phyloP scores from a whole-genome alignment of 2,888 invertebrate genomes.

The Agrochola circellaris region DNA sequence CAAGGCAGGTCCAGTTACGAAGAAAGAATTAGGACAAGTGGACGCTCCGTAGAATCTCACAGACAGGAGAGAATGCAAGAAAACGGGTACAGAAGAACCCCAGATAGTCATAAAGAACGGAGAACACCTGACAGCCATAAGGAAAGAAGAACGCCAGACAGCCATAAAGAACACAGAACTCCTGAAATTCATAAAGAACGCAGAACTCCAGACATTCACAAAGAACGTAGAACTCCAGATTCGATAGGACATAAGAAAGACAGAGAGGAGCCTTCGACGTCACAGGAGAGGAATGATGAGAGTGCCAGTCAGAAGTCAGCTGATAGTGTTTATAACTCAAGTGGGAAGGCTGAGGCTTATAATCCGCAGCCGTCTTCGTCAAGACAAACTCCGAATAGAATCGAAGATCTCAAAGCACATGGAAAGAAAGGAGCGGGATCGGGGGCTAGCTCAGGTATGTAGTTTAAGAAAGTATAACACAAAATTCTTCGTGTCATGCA shows the following conservation, averaged over 20 bases:
- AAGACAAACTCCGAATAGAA: constrained; percentile 86
- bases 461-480: not conserved
- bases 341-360: constrained; percentile 83
- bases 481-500: not conserved
- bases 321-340: constrained; percentile 91
- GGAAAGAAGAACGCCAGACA: constrained; percentile 80
- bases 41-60: constrained; percentile 84
- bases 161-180: constrained; percentile 77
- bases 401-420: constrained; percentile 87
- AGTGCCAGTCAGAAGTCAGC: constrained; percentile 87
- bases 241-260: constrained; percentile 79
- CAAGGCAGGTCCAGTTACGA: constrained; percentile 85
- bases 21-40: constrained; percentile 87
- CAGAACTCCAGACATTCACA: constrained; percentile 80
- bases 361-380: constrained; percentile 88
- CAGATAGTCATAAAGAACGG: constrained; percentile 80
- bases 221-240: constrained; percentile 82
- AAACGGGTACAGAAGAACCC: constrained; percentile 82
- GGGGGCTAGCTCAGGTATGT: constrained; percentile 91
- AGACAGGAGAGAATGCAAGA: constrained; percentile 76
- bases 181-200: constrained; percentile 80
- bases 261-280: constrained; percentile 77
- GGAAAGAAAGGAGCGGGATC: constrained; percentile 90
- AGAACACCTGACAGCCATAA: constrained; percentile 79
- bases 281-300: constrained; percentile 83